Percentiles rank a stretch among this genome's conserved stretches.
phyloP scores from a whole-genome alignment of 1,140 invertebrate species.

The Drosophila pachea region DNA sequence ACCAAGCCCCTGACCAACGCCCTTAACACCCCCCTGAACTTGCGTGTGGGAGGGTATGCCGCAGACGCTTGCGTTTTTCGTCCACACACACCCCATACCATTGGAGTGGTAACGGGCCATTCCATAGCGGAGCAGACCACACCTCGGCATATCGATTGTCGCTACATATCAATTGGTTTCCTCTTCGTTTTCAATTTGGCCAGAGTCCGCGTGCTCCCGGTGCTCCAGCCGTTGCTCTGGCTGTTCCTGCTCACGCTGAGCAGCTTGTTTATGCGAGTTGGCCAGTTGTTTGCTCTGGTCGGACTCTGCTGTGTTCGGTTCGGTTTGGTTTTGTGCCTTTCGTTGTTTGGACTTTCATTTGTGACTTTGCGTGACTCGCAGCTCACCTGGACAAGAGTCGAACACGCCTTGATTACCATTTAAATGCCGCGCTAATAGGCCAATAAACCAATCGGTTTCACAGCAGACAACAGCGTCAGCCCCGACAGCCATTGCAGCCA shows the following conservation, averaged over 20 bases:
- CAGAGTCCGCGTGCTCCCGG: neutral
- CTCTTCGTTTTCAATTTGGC: constrained; percentile 71
- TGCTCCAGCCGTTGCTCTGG: neutral
- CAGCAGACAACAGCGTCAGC: constrained; percentile 42
- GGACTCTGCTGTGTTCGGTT: too few species aligned
- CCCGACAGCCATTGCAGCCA: constrained; percentile 26
- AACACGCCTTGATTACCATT: constrained; percentile 72
- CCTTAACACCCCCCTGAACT: neutral
- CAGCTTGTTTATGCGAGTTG: constrained; percentile 55
- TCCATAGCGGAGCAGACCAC: constrained; percentile 33
- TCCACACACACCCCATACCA: constrained; percentile 21
- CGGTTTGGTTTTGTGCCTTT: neutral
- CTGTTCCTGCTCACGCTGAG: constrained; percentile 28
- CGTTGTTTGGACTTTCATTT: constrained; percentile 43
- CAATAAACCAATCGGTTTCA: constrained; percentile 73
- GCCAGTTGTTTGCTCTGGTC: constrained; percentile 44
- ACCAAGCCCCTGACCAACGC: neutral
- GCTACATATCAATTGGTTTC: constrained; percentile 73
- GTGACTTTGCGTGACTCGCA: constrained; percentile 72
- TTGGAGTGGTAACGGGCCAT: constrained; percentile 36
- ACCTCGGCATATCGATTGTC: constrained; percentile 67
- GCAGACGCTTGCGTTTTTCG: constrained; percentile 44
- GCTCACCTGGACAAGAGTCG: constrained; percentile 54
- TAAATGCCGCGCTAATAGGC: constrained; percentile 77
- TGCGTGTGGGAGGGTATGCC: constrained; percentile 54